Base-by-base conservation (phyloP, 2,797 vertebrate genomes). In the Fistularia tabacaria region DNA sequence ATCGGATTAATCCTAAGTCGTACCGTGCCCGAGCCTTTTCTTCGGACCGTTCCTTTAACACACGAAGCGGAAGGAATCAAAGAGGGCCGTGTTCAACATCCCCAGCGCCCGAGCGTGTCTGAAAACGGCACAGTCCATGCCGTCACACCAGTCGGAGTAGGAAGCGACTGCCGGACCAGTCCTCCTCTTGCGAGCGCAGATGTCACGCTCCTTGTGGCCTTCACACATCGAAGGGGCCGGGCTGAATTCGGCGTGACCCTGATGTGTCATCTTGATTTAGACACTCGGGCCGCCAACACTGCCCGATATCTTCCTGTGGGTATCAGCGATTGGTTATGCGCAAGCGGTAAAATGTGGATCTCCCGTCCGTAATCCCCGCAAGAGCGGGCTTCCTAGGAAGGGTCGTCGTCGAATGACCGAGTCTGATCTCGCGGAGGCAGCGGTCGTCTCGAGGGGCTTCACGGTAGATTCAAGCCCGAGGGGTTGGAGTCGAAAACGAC, bases 241-340 rank as follows among this genome's bases (percentile, higher is more conserved):
- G 80, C 47, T n/a, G 60, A 82, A 76, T 85, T 81, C 77, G 80
- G 76, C 81, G 7, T 83, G 84, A 87, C 86, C 83, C 85, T 74
- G 81, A 84, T 85, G 82, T 87, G 87, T 84, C 89, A 73, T 84
- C 73, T 77, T 73, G 83, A 86, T 83, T 86, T 82, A 82, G 85
- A 76, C 69, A 67, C 65, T 50, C 53, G 36, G 38, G 54, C 70
- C 48, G 53, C 73, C 69, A 38, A 83, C 44, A 57, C 7, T 39
- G 66, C 60, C 71, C 69, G 67, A 81, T 76, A 79, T 78, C 54
- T 63, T 52, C 15, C 54, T 13, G 47, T 14, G 47, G 54, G 49
- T 36, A 61, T 64, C 47, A 47, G 50, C 14, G 1, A 56, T 59
- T 76, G 64, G 55, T 58, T 75, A 66, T 63, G 54, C 43, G 36